A percentile compares a stretch with the other conserved stretches of the same genome.
Conservation (phyloP, 2,888 invertebrate species). For the Drosophila yooni region DNA sequence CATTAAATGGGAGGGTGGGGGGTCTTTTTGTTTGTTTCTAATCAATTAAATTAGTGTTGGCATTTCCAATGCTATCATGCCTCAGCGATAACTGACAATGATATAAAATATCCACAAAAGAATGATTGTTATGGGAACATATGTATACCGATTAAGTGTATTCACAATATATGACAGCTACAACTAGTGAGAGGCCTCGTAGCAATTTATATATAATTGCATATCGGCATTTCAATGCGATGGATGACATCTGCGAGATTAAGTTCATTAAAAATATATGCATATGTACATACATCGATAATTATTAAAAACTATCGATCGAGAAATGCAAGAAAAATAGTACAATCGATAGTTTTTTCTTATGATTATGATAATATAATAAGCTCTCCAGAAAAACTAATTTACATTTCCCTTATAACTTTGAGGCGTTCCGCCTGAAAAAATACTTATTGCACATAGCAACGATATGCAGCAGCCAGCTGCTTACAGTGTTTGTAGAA, state of each 20-base stretch:
- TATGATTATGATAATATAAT: not conserved
- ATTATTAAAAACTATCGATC: not conserved
- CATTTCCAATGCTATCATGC: not conserved
- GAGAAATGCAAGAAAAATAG: not conserved
- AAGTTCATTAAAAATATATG: not conserved
- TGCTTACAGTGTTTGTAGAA: too few relatives aligned
- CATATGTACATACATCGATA: not conserved
- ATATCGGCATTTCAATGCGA: not conserved
- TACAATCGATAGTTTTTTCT: not conserved
- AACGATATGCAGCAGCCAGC: too few relatives aligned
- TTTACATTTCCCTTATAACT: not conserved
- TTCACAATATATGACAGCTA: not conserved
- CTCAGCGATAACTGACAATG: not conserved
- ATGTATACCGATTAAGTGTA: not conserved
- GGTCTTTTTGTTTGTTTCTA: not conserved
- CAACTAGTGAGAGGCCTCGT: not conserved
- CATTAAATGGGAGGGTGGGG: accelerated
- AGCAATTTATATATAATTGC: not conserved
- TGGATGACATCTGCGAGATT: not conserved
- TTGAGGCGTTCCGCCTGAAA: too few relatives aligned
- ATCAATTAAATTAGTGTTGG: not conserved
- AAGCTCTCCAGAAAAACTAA: not conserved
- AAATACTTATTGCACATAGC: too few relatives aligned
- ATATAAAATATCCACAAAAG: not conserved
- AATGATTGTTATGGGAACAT: not conserved